Evolutionary conservation across 2,113 vertebrate species (phyloP).

Genomic region (Collichthys lucidus): DNA sequence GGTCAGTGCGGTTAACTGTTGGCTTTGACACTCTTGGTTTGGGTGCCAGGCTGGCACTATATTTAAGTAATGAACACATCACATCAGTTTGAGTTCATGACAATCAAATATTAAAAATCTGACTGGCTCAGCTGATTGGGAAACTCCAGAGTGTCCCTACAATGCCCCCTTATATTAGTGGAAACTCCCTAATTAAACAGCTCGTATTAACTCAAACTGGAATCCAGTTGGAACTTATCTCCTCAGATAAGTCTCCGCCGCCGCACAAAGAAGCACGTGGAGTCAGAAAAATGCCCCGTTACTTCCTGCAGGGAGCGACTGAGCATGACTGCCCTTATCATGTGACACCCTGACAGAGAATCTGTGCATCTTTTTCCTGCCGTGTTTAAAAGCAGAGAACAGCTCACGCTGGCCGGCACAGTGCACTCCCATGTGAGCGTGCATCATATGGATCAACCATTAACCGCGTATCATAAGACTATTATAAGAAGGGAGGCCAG

Average conservation of each 20-base stretch:
- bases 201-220: slow-evolving; percentile 1
- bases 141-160: not conserved
- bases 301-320: slow-evolving; percentile 15
- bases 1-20: slow-evolving; percentile 34
- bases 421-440: slow-evolving; percentile 8
- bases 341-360: slow-evolving; percentile 39
- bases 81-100: not conserved
- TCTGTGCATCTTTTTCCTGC: not conserved
- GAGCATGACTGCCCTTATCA: slow-evolving; percentile 18
- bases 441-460: slow-evolving; percentile 47
- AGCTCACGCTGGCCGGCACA: not conserved
- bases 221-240: slow-evolving; percentile 41
- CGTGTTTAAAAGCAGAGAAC: slow-evolving; percentile 26
- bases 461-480: slow-evolving; percentile 34
- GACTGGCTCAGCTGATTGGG: no score
- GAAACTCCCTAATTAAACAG: slow-evolving; percentile 31
- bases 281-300: slow-evolving; percentile 26
- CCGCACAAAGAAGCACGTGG: slow-evolving; percentile 30
- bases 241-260: slow-evolving; percentile 6
- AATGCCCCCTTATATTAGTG: slow-evolving; percentile 34
- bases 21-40: slow-evolving; percentile 28
- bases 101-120: not conserved
- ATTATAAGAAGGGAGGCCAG: not conserved
- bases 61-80: slow-evolving; percentile 21
- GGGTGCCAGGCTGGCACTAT: slow-evolving; percentile 32